Percentiles rank a stretch among this genome's conserved stretches.
Evolutionary conservation across 2,113 vertebrate species (phyloP).

Genomic region (Chloebia gouldiae): DNA sequence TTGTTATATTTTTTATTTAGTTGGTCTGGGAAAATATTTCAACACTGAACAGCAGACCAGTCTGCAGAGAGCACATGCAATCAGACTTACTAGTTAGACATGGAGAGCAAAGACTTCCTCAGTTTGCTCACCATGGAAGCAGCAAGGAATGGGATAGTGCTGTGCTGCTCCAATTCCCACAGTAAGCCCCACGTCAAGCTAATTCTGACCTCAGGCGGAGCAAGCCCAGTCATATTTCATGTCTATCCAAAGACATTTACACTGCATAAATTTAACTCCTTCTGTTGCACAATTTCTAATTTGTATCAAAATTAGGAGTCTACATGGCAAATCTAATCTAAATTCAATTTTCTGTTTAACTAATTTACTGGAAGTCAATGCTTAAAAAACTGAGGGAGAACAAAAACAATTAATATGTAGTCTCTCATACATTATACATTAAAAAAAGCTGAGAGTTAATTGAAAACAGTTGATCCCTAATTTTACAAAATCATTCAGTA

Average conservation of each 20-base stretch:
- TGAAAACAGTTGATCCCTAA: constrained; percentile 53
- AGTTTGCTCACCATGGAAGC: background rate
- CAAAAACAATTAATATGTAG: constrained; percentile 53
- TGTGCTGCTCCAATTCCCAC: background rate
- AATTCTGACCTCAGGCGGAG: background rate
- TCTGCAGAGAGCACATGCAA: background rate
- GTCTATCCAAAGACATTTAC: background rate
- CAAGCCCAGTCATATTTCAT: background rate
- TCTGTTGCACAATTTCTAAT: background rate
- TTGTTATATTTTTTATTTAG: background rate
- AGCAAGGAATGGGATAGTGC: background rate
- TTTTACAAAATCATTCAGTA: constrained; percentile 58
- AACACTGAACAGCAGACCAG: background rate
- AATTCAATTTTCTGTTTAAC: constrained; percentile 30
- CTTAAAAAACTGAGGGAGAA: constrained; percentile 55
- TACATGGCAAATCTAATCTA: background rate
- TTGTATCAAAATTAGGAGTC: constrained; percentile 1
- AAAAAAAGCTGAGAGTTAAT: constrained; percentile 51
- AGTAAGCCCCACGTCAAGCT: background rate
- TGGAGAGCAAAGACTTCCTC: background rate
- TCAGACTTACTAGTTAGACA: background rate
- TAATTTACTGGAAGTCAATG: constrained; percentile 47
- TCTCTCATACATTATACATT: constrained; percentile 50
- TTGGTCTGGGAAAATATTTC: background rate
- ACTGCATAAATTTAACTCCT: background rate